Conservation (phyloP, 2,797 vertebrate genomes). For the Sylvia borin region DNA sequence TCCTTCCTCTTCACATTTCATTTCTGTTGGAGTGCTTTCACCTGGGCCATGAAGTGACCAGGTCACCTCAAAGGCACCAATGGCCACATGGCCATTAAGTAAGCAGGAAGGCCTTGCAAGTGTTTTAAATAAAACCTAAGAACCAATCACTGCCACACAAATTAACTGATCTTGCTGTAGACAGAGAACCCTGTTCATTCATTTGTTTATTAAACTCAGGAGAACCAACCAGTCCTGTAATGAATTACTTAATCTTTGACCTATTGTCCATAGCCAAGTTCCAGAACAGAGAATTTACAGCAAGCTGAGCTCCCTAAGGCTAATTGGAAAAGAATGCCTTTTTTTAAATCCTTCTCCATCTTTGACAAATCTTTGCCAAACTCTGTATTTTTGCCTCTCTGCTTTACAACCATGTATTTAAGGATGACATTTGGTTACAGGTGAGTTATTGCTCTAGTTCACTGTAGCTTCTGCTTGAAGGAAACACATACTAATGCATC, state of each 20-base stretch:
- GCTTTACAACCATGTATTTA: conserved; percentile 35
- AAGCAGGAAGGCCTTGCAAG: not conserved
- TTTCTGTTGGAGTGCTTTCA: not conserved
- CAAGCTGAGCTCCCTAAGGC: conserved; percentile 64
- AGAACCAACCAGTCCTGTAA: conserved; percentile 10
- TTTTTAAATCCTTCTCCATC: not conserved
- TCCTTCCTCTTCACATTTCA: not conserved
- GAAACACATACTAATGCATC: not conserved
- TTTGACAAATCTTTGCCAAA: conserved; percentile 43
- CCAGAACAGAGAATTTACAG: conserved; percentile 60
- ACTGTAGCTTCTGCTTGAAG: conserved; percentile 16
- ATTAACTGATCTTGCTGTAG: not conserved
- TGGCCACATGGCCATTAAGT: not conserved
- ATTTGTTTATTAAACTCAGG: conserved; percentile 56
- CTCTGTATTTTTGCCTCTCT: conserved; percentile 40
- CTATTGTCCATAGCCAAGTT: conserved; percentile 53
- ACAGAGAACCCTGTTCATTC: conserved; percentile 10
- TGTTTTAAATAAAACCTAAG: not conserved
- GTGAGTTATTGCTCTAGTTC: conserved; percentile 46
- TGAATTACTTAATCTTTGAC: conserved; percentile 57
- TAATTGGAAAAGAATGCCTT: conserved; percentile 61
- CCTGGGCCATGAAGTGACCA: not conserved
- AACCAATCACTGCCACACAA: not conserved
- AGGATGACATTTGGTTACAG: conserved; percentile 59
- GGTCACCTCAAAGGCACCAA: not conserved